Evolutionary conservation across 2,888 invertebrate species (phyloP).

Genomic region (Villa cingulata): DNA sequence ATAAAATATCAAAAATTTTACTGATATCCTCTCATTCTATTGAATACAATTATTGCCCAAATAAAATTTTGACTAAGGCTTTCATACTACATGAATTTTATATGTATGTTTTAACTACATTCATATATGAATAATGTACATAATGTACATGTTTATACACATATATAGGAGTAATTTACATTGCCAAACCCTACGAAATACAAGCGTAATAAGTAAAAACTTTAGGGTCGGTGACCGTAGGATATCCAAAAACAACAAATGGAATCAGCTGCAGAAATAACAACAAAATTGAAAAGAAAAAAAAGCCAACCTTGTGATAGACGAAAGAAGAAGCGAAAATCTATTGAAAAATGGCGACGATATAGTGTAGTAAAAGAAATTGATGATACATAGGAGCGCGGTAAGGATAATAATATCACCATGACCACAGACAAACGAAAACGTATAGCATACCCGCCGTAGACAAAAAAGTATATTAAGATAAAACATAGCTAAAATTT

Average conservation of each 20-base stretch:
- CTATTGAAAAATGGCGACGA: conserved; percentile 2
- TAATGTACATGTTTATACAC: too few species aligned
- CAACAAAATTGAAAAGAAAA: conserved; percentile 1
- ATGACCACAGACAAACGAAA: conserved; percentile 26
- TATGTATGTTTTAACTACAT: too few species aligned
- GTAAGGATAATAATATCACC: conserved; percentile 16
- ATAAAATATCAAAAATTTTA: not conserved
- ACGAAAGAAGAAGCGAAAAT: not conserved
- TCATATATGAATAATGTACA: too few species aligned
- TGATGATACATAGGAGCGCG: not conserved
- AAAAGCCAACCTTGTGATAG: not conserved
- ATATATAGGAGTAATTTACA: too few species aligned
- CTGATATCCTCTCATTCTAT: not conserved
- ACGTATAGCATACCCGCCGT: conserved; percentile 16
- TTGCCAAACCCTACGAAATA: too few species aligned
- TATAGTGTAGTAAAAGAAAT: not conserved
- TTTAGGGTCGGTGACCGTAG: conserved; percentile 11
- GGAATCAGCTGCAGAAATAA: conserved; percentile 9
- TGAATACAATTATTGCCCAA: too few species aligned
- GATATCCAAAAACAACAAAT: conserved; percentile 7
- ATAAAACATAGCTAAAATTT: too few species aligned
- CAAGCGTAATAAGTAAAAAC: too few species aligned
- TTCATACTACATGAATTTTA: too few species aligned
- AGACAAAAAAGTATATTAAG: conserved; percentile 11
- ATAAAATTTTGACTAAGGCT: too few species aligned